Percentiles rank a stretch among this genome's conserved stretches.
Evolutionary conservation across 2,113 vertebrate genomes (phyloP).

Genomic region (Mixornis gularis): DNA sequence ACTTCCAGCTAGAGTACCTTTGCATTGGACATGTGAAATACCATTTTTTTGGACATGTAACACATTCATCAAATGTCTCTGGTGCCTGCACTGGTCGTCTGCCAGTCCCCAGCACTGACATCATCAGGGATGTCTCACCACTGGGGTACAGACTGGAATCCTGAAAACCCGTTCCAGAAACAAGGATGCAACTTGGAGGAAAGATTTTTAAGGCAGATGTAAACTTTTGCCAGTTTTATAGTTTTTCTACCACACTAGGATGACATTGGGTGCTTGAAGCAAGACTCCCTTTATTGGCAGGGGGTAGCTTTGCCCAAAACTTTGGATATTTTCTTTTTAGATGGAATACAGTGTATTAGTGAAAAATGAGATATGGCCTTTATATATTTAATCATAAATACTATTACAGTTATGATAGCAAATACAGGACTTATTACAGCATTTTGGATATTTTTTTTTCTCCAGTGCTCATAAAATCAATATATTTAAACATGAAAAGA

Average conservation of each 20-base stretch:
- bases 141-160: not conserved
- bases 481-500: not conserved
- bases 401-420: not conserved
- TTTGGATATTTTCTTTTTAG: not conserved
- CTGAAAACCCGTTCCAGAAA: not conserved
- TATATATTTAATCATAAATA: not conserved
- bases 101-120: fast-evolving
- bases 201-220: not conserved
- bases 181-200: not conserved
- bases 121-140: not conserved
- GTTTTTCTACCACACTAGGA: not conserved
- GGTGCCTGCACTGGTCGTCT: not conserved
- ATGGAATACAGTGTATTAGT: not conserved
- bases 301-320: not conserved
- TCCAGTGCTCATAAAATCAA: not conserved
- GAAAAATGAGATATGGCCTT: not conserved
- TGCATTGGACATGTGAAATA: not conserved
- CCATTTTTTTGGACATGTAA: fast-evolving
- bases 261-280: not conserved
- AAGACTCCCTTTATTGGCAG: not conserved
- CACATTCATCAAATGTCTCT: not conserved
- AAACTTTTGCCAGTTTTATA: not conserved
- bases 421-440: not conserved
- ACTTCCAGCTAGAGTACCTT: not conserved
- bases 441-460: not conserved